Conservation (phyloP, 2,113 vertebrate species). For the Pseudorectes ferrugineus region DNA sequence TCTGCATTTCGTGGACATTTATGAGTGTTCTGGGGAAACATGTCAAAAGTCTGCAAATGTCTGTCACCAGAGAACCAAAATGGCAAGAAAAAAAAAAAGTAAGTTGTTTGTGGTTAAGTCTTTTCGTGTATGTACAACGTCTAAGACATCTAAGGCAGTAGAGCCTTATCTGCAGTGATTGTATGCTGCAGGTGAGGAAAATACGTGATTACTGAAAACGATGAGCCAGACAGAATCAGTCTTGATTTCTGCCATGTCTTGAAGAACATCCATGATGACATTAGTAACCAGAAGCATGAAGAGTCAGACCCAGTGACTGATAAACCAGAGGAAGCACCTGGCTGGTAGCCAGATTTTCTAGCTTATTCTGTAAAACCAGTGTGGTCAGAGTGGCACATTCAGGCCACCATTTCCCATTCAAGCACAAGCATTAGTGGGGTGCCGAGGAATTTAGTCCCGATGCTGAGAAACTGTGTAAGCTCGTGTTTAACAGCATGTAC, state of each 20-base stretch:
- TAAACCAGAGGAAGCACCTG: background rate
- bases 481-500: background rate
- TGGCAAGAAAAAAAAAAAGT: background rate
- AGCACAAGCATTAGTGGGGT: background rate
- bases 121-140: background rate
- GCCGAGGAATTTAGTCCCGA: background rate
- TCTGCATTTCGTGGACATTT: background rate
- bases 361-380: background rate
- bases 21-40: background rate
- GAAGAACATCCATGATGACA: background rate
- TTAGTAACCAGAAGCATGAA: background rate
- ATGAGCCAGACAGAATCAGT: background rate
- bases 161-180: background rate
- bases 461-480: background rate
- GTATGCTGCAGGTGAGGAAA: background rate
- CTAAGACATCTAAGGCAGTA: background rate
- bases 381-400: accelerated
- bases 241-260: background rate
- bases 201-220: background rate
- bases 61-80: background rate
- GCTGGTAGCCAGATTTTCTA: background rate
- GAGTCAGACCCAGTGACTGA: background rate
- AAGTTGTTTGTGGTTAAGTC: background rate
- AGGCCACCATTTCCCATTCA: background rate
- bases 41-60: background rate